phyloP scores from a whole-genome alignment of 2,797 vertebrate species.

The Pantherophis vulpinus region DNA sequence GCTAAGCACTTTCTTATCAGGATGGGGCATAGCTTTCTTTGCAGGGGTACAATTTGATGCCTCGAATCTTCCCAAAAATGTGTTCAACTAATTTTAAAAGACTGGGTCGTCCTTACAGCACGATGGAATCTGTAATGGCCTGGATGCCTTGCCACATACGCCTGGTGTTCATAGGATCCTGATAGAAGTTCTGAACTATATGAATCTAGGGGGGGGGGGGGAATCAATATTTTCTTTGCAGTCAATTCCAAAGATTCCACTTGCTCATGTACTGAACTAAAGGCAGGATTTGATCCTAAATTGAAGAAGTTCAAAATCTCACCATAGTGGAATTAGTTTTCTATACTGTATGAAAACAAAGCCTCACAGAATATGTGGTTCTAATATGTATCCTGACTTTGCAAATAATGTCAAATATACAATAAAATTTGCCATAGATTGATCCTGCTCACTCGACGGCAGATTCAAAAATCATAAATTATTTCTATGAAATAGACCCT shows the following conservation, averaged over 20 bases:
- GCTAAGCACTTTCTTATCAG: not conserved
- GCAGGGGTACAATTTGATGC: not conserved
- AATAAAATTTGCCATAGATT: not conserved
- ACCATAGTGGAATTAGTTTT: not conserved
- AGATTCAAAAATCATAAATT: not conserved
- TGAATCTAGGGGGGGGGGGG: not conserved
- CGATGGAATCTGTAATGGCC: not conserved
- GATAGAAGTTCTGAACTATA: not conserved
- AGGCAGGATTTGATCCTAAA: not conserved
- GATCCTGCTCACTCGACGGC: not conserved
- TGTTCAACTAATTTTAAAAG: not conserved
- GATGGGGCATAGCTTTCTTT: not conserved
- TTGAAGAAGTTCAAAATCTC: not conserved
- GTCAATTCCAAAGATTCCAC: not conserved
- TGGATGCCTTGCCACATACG: not conserved
- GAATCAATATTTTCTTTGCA: not conserved
- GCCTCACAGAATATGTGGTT: not conserved
- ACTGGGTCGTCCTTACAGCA: not conserved
- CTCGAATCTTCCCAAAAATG: not conserved
- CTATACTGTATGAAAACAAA: not conserved
- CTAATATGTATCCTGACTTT: not conserved
- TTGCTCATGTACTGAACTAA: not conserved
- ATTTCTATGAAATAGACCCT: not conserved
- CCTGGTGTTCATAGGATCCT: not conserved
- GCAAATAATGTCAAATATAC: not conserved